Conservation (phyloP, 2,113 vertebrate species). For the Oreocharis arfaki region DNA sequence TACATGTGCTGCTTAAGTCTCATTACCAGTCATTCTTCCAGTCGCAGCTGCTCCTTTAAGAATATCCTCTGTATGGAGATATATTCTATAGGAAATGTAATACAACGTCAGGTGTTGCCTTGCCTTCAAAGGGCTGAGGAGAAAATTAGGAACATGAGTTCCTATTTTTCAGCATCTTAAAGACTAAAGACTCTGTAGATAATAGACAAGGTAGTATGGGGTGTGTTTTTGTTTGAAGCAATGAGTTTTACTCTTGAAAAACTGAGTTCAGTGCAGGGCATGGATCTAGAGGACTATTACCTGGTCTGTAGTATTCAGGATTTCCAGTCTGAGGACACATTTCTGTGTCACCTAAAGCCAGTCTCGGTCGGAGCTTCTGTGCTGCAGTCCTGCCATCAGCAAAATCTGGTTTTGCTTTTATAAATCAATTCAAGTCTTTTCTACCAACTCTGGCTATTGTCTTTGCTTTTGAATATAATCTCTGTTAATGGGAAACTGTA, state of each 20-base stretch:
- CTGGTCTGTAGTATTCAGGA: background rate
- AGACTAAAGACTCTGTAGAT: background rate
- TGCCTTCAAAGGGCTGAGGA: background rate
- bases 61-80: background rate
- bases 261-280: background rate
- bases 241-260: background rate
- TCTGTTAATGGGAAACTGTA: background rate
- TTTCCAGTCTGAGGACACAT: background rate
- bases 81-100: background rate
- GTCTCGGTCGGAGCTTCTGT: background rate
- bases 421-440: background rate
- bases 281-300: background rate
- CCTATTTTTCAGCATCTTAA: background rate
- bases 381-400: background rate
- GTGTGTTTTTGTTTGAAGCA: background rate
- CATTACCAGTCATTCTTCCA: background rate
- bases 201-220: background rate
- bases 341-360: background rate
- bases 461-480: background rate
- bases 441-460: background rate
- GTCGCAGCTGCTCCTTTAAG: background rate
- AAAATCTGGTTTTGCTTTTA: background rate
- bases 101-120: background rate
- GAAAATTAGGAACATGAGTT: background rate
- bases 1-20: background rate